Evolutionary conservation across 2,888 invertebrate genomes (phyloP), one percentile per base, ranked within the genome.

Genomic region (Cheilosia vernalis): DNA sequence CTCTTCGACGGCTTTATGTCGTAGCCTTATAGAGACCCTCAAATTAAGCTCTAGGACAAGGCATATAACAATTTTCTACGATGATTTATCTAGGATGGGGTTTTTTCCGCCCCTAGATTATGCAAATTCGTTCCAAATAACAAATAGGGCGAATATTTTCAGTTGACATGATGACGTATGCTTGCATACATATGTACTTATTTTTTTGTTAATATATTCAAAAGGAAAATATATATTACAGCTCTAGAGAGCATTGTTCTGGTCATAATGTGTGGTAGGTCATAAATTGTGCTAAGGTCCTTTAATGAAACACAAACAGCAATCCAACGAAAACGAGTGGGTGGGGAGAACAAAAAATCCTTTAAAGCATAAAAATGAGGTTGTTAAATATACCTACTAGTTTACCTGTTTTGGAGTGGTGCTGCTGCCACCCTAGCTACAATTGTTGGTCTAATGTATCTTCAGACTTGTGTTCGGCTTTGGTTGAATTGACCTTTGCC

Each of bases 61-160:
- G 49, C 17, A 44, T 56, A 21, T 51, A 67, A 15, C 24, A 24
- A 51, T 15, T 47, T 33, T 61, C 82, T 79, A 79, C 85, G 77
- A 85, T 78, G 84, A 82, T 87, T 84, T 87, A 84, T 87, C 88
- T 89, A 87, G 89, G 89, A 89, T 89, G 89, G 89, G 88, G 88
- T 73, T 53, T 74, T 81, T 47, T 21, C 21, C 21, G 1, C 21
- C 73, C 69, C 67, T 63, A 72, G 77, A 76, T 90, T 91, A 90
- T 91, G 90, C 89, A 90, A 91, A 91, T 91, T 89, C 89, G 91
- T 89, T 90, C 89, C 89, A 91, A 89, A 91, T 91, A 90, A 90
- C 90, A 91, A 91, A 91, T 90, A 89, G 91, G 88, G 88, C 91
- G 90, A 88, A 89, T 88, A 89, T 90, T 79, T 83, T 87, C 55